Evolutionary conservation across 2,797 vertebrate species (phyloP), one percentile per base, ranked within the genome.

Genomic region (Setipinna tenuifilis): DNA sequence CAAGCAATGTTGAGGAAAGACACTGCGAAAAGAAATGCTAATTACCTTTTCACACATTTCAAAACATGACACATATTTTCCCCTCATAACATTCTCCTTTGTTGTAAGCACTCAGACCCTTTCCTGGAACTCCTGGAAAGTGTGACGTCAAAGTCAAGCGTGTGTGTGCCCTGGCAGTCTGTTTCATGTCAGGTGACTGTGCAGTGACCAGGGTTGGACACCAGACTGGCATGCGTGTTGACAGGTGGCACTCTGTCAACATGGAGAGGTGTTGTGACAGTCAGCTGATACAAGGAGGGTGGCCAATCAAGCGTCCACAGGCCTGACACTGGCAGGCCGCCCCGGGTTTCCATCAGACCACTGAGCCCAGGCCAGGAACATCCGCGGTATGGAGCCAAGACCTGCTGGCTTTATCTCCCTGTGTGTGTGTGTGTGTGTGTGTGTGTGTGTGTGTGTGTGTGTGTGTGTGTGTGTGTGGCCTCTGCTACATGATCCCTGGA

Each of bases 251-350:
- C 71, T 78, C 71, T 21, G 31, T 6, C 6, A 44, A n/a, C n/a
- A n/a, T n/a, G 71, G 21, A 78, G 31, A 78, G 85, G 86, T 85
- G 85, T 85, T 85, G 88, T 89, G 88, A 89, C 86, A 68, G 85
- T 89, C 88, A 89, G 88, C 88, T 89, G 88, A 87, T 85, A 46
- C 71, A 62, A 48, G 19, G 16, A 21, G 31, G 71, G 31, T 78
- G 71, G 16, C 16, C 17, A 2, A 78, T 78, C 71, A 78, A 78
- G 16, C 19, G 31, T 41, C 21, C 6, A 3, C 31, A 21, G 58
- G 65, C 44, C 23, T 81, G 65, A n/a, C 80, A 57, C 82, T 83
- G 83, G 23, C 58, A 71, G n/a, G 41, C 78, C 21, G 25, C 25
- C 83, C 59, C 83, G 59, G 82, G 84, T 88, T 85, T 85, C 80